Conservation (phyloP, 2,888 invertebrate species). For the Spatulosminthurus flaviceps region DNA sequence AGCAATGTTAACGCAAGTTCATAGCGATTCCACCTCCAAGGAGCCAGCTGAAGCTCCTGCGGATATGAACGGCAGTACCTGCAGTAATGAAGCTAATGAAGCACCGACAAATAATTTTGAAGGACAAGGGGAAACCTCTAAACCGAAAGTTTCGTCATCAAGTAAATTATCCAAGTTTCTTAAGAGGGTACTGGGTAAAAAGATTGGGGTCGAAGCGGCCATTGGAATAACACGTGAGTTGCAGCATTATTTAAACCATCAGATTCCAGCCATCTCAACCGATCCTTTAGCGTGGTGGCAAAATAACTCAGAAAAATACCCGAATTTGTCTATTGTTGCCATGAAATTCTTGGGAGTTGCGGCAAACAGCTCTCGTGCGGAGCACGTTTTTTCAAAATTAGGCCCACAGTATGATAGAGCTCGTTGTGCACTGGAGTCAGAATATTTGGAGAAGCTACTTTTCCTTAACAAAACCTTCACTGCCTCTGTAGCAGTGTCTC, state of each 20-base stretch:
- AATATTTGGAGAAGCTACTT: slow-evolving; percentile 49
- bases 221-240: slow-evolving; percentile 41
- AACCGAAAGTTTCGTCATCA: background rate
- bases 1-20: slow-evolving; percentile 21
- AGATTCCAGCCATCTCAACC: slow-evolving; percentile 21
- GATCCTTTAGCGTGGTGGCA: slow-evolving; percentile 55
- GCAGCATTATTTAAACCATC: slow-evolving; percentile 44
- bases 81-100: background rate
- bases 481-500: slow-evolving; percentile 18
- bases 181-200: slow-evolving; percentile 19
- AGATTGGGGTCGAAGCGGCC: background rate
- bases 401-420: slow-evolving; percentile 27
- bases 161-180: slow-evolving; percentile 19
- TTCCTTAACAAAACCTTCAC: slow-evolving; percentile 41
- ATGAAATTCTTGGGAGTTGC: slow-evolving; percentile 39
- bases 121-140: background rate
- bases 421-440: slow-evolving; percentile 41
- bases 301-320: slow-evolving; percentile 35
- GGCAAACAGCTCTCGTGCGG: slow-evolving; percentile 23
- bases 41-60: background rate
- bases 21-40: background rate
- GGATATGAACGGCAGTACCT: slow-evolving; percentile 7
- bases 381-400: slow-evolving; percentile 36
- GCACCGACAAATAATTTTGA: background rate
- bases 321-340: slow-evolving; percentile 44